Evolutionary conservation across 2,113 vertebrate genomes (phyloP).

Genomic region (Nesogale talazaci): DNA sequence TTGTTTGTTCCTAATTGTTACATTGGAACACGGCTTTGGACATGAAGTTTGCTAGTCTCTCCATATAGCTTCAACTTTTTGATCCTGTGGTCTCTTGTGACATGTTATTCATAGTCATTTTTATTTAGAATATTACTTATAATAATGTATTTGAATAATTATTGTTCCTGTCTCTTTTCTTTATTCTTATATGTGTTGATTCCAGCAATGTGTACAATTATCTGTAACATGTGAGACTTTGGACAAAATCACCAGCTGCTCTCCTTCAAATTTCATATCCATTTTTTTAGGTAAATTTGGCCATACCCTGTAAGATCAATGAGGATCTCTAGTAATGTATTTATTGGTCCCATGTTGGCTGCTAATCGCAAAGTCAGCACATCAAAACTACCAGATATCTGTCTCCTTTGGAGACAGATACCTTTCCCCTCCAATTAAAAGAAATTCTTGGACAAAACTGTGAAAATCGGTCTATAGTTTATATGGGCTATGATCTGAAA

Average conservation of each 20-base stretch:
- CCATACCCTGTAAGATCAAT: neutral
- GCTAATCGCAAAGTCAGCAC: too few species aligned
- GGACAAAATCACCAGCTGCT: neutral
- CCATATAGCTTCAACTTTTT: neutral
- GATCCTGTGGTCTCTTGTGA: neutral
- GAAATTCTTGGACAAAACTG: too few species aligned
- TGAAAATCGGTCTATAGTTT: too few species aligned
- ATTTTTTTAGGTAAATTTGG: constrained; percentile 21
- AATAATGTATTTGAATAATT: neutral
- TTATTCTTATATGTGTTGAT: neutral
- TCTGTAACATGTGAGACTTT: neutral
- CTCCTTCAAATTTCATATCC: neutral
- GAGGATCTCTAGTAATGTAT: too few species aligned
- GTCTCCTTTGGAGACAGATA: too few species aligned
- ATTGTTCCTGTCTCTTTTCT: neutral
- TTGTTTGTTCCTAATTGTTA: neutral
- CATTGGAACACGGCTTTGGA: neutral
- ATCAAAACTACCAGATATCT: too few species aligned
- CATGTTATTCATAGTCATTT: neutral
- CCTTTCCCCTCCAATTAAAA: too few species aligned
- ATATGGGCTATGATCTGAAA: too few species aligned
- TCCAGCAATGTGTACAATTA: neutral
- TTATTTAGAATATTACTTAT: neutral
- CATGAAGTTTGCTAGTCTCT: neutral
- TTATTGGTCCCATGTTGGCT: too few species aligned